Percentiles rank a stretch among this genome's conserved stretches.
Evolutionary conservation across 2,113 vertebrate species (phyloP).

Genomic region (Bos javanicus): DNA sequence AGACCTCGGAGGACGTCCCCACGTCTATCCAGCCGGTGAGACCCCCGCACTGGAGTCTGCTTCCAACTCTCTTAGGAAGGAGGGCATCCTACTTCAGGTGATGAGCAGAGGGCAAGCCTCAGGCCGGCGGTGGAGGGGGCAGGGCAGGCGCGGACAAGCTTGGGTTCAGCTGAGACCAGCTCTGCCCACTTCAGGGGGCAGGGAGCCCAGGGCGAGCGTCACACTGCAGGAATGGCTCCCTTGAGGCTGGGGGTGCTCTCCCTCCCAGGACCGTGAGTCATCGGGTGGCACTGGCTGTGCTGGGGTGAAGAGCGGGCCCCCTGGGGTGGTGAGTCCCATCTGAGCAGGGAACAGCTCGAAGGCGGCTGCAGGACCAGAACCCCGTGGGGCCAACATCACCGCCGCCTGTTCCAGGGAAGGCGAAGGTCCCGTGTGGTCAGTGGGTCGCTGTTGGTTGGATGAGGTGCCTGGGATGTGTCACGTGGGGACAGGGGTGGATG

Average conservation of each 20-base stretch:
- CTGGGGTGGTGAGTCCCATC: rapidly evolving
- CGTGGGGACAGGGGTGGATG: rapidly evolving
- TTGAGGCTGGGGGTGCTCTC: not conserved
- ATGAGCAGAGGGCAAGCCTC: not conserved
- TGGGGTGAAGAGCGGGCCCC: not conserved
- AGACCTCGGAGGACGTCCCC: rapidly evolving
- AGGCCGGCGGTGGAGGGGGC: not conserved
- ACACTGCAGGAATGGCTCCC: rapidly evolving
- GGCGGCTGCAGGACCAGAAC: not conserved
- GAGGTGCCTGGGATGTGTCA: rapidly evolving
- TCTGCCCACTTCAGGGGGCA: not conserved
- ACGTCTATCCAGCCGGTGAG: not conserved
- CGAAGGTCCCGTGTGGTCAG: rapidly evolving
- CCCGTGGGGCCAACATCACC: rapidly evolving
- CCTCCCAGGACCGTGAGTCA: rapidly evolving
- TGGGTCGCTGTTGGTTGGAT: not conserved
- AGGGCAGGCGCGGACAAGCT: rapidly evolving
- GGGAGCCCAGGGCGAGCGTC: rapidly evolving
- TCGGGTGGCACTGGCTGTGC: rapidly evolving
- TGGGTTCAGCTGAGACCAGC: not conserved
- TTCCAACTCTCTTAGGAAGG: not conserved
- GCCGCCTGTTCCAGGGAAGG: not conserved
- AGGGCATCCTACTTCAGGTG: not conserved
- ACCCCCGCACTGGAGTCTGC: not conserved
- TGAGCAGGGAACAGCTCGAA: not conserved